A percentile compares a stretch with the other conserved stretches of the same genome.
Conservation (phyloP, 1,140 invertebrate species). For the Camponotus pennsylvanicus region DNA sequence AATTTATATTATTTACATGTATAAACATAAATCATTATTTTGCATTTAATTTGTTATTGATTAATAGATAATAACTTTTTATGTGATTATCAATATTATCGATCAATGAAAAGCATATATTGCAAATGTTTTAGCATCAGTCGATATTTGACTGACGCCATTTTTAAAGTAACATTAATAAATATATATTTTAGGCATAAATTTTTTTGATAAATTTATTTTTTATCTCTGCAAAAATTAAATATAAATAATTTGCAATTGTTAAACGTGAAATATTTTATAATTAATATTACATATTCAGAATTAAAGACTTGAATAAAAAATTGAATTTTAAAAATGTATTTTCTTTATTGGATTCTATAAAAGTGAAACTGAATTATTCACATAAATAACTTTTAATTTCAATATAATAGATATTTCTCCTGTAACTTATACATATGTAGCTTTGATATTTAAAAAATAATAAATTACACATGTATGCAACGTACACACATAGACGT, state of each 20-base stretch:
- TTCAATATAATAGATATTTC: background rate
- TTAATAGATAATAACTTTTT: background rate
- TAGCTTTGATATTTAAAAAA: background rate
- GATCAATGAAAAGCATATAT: background rate
- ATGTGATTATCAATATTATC: background rate
- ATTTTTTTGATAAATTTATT: too few species aligned
- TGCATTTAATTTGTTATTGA: too few species aligned
- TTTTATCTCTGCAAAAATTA: too few species aligned
- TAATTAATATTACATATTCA: background rate
- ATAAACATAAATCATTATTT: too few species aligned
- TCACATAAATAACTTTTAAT: background rate
- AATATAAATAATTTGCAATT: background rate
- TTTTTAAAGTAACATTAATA: too few species aligned
- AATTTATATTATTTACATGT: too few species aligned
- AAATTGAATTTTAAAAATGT: background rate
- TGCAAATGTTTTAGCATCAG: conserved; percentile 17
- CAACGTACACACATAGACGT: background rate
- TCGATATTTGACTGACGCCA: background rate
- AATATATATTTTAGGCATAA: too few species aligned
- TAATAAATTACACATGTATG: background rate
- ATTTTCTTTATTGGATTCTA: too few species aligned
- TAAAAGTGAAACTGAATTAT: background rate
- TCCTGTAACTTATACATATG: too few species aligned
- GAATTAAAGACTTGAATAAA: background rate
- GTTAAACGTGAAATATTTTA: background rate